A percentile compares a stretch with the other conserved stretches of the same genome.
Evolutionary conservation across 2,888 invertebrate species (phyloP).

Genomic region (Unio delphinus): DNA sequence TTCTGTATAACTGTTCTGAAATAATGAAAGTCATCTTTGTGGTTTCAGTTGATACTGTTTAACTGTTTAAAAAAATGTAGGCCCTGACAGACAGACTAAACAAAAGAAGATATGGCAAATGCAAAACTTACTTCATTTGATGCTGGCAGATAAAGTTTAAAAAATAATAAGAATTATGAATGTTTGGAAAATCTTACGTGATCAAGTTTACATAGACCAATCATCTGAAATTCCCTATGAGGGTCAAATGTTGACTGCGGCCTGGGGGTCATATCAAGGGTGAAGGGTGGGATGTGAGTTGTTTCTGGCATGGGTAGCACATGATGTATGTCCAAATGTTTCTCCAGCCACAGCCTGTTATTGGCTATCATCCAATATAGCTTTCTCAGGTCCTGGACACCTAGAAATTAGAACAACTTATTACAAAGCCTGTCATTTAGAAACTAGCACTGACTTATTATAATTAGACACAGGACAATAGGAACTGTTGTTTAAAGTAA

Average conservation of each 20-base stretch:
- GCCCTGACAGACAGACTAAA: too few relatives aligned
- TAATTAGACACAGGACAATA: too few relatives aligned
- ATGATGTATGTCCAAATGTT: constrained; percentile 60
- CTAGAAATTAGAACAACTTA: constrained; percentile 23
- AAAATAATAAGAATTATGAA: background rate
- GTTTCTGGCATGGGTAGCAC: constrained; percentile 24
- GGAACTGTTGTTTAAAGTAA: too few relatives aligned
- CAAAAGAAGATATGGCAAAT: too few relatives aligned
- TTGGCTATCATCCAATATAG: constrained; percentile 57
- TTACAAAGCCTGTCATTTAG: too few relatives aligned
- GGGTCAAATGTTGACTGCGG: constrained; percentile 47
- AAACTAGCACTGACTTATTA: too few relatives aligned
- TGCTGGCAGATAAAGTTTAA: background rate
- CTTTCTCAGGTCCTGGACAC: constrained; percentile 39
- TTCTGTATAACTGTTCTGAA: too few relatives aligned
- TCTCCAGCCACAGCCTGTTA: constrained; percentile 62
- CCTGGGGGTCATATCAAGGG: constrained; percentile 14
- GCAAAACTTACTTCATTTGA: too few relatives aligned
- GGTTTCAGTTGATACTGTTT: too few relatives aligned
- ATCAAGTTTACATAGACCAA: constrained; percentile 55
- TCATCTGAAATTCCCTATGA: constrained; percentile 48
- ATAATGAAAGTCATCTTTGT: too few relatives aligned
- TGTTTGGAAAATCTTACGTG: constrained; percentile 48
- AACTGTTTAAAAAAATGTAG: too few relatives aligned
- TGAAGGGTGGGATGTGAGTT: constrained; percentile 17